Conservation (phyloP, 2,113 vertebrate genomes). For the Rhipidura dahli region DNA sequence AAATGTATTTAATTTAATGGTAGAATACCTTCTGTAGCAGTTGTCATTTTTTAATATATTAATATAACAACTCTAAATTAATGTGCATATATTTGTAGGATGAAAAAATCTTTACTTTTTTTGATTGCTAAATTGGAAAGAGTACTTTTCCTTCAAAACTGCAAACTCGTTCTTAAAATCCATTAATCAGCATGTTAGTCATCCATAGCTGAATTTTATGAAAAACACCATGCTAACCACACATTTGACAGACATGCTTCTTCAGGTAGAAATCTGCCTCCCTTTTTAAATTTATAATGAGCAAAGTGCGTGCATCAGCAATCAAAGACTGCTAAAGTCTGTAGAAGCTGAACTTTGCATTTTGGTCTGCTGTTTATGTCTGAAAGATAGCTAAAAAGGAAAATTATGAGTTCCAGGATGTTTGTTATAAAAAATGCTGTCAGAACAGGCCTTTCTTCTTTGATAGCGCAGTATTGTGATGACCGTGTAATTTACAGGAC, state of each 20-base stretch:
- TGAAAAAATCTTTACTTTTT: background rate
- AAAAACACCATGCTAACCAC: slow-evolving; percentile 46
- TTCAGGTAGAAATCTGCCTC: slow-evolving; percentile 66
- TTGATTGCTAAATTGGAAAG: slow-evolving; percentile 30
- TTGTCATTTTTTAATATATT: slow-evolving; percentile 60
- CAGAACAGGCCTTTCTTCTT: background rate
- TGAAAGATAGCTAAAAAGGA: background rate
- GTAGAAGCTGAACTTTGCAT: background rate
- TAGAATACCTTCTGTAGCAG: slow-evolving; percentile 31
- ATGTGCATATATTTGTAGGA: slow-evolving; percentile 34
- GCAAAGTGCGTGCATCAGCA: slow-evolving; percentile 39
- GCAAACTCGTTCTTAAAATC: slow-evolving; percentile 44
- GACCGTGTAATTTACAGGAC: background rate
- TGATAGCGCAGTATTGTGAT: background rate
- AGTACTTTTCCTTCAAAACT: slow-evolving; percentile 49
- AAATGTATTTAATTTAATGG: slow-evolving; percentile 56
- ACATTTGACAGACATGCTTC: slow-evolving; percentile 55
- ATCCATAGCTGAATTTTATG: slow-evolving; percentile 48
- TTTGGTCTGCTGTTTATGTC: background rate
- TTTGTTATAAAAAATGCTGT: background rate
- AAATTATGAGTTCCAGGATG: background rate
- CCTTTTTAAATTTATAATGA: slow-evolving; percentile 68
- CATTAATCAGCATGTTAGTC: slow-evolving; percentile 65
- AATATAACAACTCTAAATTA: slow-evolving; percentile 23
- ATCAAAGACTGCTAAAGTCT: slow-evolving; percentile 39